Evolutionary conservation across 2,888 invertebrate genomes (phyloP).

Genomic region (Cordilura impudica): DNA sequence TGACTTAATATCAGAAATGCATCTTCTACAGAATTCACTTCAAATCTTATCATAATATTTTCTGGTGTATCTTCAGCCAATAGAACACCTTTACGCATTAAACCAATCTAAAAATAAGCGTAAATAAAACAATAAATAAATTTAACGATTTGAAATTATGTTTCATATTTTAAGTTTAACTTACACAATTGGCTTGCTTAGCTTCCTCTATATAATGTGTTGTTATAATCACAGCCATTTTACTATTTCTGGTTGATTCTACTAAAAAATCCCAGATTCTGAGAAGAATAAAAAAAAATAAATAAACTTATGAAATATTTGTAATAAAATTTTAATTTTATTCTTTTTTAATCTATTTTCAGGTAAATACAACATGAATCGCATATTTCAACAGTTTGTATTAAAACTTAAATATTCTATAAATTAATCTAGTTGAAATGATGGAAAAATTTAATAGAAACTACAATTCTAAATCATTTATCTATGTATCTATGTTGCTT

Average conservation of each 20-base stretch:
- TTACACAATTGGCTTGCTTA: conserved; percentile 87
- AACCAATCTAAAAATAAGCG: conserved; percentile 85
- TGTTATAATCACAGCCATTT: conserved; percentile 92
- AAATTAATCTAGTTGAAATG: no score
- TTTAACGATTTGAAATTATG: not conserved
- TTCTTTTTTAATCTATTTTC: conserved; percentile 27
- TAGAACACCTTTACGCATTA: conserved; percentile 91
- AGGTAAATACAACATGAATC: conserved; percentile 36
- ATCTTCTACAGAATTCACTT: conserved; percentile 88
- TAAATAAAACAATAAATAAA: conserved; percentile 86
- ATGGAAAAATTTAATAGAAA: no score
- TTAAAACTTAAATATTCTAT: no score
- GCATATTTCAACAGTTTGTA: no score
- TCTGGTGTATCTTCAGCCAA: conserved; percentile 91
- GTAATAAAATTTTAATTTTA: not conserved
- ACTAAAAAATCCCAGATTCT: conserved; percentile 94
- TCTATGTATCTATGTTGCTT: no score
- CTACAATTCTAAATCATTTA: no score
- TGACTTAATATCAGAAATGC: conserved; percentile 90
- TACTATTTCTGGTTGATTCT: conserved; percentile 83
- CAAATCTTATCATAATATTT: conserved; percentile 83
- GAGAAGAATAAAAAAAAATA: no score
- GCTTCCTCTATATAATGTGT: conserved; percentile 98
- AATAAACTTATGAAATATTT: not conserved
- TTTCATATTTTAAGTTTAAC: conserved; percentile 56